Base-by-base conservation (phyloP, 1,140 invertebrate species). In the Macrotrachela quadricornifera region DNA sequence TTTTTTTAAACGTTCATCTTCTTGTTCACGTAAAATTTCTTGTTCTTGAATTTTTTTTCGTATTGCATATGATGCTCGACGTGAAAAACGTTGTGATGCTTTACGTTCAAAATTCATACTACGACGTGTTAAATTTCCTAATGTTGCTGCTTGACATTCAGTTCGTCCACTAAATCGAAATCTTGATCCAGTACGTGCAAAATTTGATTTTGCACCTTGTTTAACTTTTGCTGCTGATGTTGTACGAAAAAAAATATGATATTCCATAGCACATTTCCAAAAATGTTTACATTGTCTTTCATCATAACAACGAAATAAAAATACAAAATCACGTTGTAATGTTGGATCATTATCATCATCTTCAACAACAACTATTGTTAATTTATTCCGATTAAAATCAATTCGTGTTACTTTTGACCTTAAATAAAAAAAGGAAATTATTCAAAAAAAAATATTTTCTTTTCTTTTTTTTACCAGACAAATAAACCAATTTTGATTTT, bases 251-350 rank as follows among this genome's bases (percentile, higher is more conserved):
- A 99, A 99, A 4, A 84, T 83, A 70, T 96, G 90, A 67, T 96
- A 88, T 63, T 99, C 92, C 21, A 92, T 79, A 62, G 88, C 92
- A 72, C 91, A 96, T 62, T 91, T 87, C 87, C 90, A 96, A 49
- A 97, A 73, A 72, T 97, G 91, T 64, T 94, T 90, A 68, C 87
- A 95, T 0, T 88, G 88, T 47, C 85, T 92, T 67, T 96, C 87
- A 66, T 91, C 95, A 42, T 82, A 79, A 50, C 96, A 68, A 6
- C 90, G 85, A 66, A 71, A 71, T 41, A 69, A 62, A 59, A 71
- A 71, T 9, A 61, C 60, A 50, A 69, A 67, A 57, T 71, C 67
- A 47, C 69, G 68, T 56, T 65, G 64, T 38, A 59, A 4, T 13
- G 16, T 52, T 21, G 36, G 30, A 67, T 65, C 57, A 13, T 59